These are phyloP conservation scores for Empis stercorea DNA, from an alignment of 2,888 invertebrate genomes.

Conservation along the genomic window DNA sequence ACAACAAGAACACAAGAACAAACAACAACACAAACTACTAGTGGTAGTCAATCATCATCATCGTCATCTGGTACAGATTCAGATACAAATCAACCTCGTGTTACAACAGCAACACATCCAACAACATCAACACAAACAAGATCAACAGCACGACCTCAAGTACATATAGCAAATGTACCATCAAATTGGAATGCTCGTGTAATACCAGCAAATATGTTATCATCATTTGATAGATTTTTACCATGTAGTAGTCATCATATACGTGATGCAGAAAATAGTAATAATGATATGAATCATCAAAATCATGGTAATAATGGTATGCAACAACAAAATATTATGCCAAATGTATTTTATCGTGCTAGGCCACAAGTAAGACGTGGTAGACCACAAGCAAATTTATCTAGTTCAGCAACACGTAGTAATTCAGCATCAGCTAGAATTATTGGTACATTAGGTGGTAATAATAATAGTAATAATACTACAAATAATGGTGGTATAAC, in stretches of 20 bases:
- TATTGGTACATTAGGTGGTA: not conserved
- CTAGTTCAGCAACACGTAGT: not conserved
- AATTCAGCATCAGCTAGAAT: not conserved
- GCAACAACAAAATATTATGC: not conserved
- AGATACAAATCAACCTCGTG: slow-evolving; percentile 32
- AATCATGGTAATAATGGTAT: not conserved
- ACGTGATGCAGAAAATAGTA: slow-evolving; percentile 27
- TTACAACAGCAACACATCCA: slow-evolving; percentile 53
- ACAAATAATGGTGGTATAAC: not conserved
- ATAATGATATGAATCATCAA: not conserved
- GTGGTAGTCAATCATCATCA: slow-evolving; percentile 37
- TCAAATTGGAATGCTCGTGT: slow-evolving; percentile 37
- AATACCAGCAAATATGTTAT: slow-evolving; percentile 30
- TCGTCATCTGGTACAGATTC: slow-evolving; percentile 32
- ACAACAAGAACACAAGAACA: slow-evolving; percentile 1
- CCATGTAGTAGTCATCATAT: slow-evolving; percentile 62
- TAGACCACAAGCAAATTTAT: not conserved
- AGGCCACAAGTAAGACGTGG: not conserved
- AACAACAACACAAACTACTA: slow-evolving; percentile 14
- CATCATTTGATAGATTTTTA: slow-evolving; percentile 42
- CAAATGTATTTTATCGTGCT: slow-evolving; percentile 1
- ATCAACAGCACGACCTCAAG: slow-evolving; percentile 54
- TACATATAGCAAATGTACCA: slow-evolving; percentile 47
- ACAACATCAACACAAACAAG: slow-evolving; percentile 59
- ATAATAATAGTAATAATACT: not conserved